These are phyloP conservation scores for Triops cancriformis DNA, from an alignment of 1,140 invertebrate species.

Conservation along the genomic window DNA sequence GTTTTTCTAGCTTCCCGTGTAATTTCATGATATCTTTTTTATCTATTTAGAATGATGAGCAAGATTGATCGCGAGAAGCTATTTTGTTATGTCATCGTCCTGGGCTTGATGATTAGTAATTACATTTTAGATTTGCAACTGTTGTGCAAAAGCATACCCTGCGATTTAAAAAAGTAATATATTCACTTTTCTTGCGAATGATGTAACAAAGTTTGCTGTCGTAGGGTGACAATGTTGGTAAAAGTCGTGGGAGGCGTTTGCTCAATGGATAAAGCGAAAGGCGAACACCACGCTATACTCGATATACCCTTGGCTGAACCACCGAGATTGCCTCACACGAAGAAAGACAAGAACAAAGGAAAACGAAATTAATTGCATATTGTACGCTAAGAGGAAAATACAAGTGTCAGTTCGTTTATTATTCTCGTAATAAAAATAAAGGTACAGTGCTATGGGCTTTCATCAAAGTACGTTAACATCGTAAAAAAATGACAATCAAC, in stretches of 20 bases:
- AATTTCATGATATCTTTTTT: slow-evolving; percentile 11
- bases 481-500: not conserved
- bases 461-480: not conserved
- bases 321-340: slow-evolving; percentile 16
- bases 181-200: not conserved
- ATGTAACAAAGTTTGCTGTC: not conserved
- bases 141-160: slow-evolving; percentile 18
- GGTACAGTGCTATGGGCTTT: not conserved
- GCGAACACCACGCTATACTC: not conserved
- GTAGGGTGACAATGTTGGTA: not conserved
- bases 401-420: not conserved
- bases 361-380: not conserved
- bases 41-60: slow-evolving; percentile 16
- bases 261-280: slow-evolving; percentile 18
- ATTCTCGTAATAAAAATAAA: not conserved
- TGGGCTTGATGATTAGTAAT: not conserved
- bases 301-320: slow-evolving; percentile 17
- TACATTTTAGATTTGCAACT: slow-evolving; percentile 12
- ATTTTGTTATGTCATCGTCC: slow-evolving; percentile 23
- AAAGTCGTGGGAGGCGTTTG: slow-evolving; percentile 20
- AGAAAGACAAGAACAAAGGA: not conserved
- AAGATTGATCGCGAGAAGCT: slow-evolving; percentile 20
- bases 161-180: slow-evolving; percentile 11
- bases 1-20: not conserved
- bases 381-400: not conserved